Evolutionary conservation across 2,113 vertebrate genomes (phyloP), one percentile per base, ranked within the genome.

Genomic region (Ammodytes marinus): DNA sequence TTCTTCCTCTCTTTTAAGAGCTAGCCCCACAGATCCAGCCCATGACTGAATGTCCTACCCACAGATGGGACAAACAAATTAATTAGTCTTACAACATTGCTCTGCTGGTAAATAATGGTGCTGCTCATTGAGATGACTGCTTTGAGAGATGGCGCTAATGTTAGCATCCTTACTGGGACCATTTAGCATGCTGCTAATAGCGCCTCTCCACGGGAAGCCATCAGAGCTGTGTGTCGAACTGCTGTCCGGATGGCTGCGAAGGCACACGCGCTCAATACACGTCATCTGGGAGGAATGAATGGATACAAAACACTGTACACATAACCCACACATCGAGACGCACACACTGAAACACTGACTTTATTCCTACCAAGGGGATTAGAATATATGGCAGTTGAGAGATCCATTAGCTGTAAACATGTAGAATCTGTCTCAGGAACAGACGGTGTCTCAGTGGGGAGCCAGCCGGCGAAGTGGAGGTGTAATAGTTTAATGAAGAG

Each of bases 381-480:
- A 72, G 83, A 81, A 89, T 90, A 79, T 86, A 75, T 84, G 87
- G 80, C 86, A 90, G 85, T 74, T 83, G 85, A 92, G 85, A 92
- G 86, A 89, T 88, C 83, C 84, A 94, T 90, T 90, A 89, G 80
- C 83, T 80, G 89, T 87, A 92, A 92, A 92, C 87, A 74, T 89
- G 90, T 82, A 91, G 74, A 86, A 88, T 89, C 77, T 86, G 83
- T 85, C 88, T 90, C 89, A 74, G 53, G 78, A 92, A 83, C 91
- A 94, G 89, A 92, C 88, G 93, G 89, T 50, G 7, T 69, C 90
- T 83, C 90, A 55, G 84, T 37, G 66, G 89, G 91, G 74, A 71
- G 82, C 67, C 65, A 74, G 74, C 15, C 39, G 6, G 68, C 15
- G 0, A 67, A 71, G 84, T 86, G 84, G 80, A 88, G 87, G 83